Evolutionary conservation across 2,113 vertebrate species (phyloP), one percentile per base, ranked within the genome.

Genomic region (Zonotrichia leucophrys): DNA sequence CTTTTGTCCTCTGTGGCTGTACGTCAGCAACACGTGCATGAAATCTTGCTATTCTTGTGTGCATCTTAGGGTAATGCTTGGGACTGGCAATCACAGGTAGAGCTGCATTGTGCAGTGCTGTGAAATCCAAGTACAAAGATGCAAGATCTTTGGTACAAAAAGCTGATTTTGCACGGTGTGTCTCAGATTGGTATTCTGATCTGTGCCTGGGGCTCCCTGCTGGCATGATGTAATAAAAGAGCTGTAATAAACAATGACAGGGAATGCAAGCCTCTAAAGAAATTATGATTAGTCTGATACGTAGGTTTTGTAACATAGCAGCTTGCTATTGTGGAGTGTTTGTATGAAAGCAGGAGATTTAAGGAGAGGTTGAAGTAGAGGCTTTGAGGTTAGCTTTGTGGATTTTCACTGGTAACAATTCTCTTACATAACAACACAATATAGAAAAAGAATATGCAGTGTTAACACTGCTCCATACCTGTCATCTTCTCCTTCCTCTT

Each of bases 331-430:
- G 68, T 72, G 60, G 18, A 70, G 44, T 67, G 85, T 93, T 96
- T 96, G 76, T 87, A 66, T 94, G 41, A 77, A 95, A 96, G 90
- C 86, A 87, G 55, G 21, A 78, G 59, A 56, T 75, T 42, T 92
- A 86, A 70, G 44, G 52, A 75, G 68, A 83, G 79, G 60, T 75
- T 89, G 81, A 68, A 56, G 64, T 5, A 56, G 49, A 86, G 60
- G 72, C 31, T 1, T 3, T 63, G 80, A 91, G 76, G 76, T 90
- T 85, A 62, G 25, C 60, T 75, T 75, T 83, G 76, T 56, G 80
- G 31, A 58, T 87, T 33, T 89, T 93, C 64, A 60, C 66, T 58
- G 52, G 31, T 63, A 90, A 70, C 47, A 63, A 22, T 80, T 89
- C 60, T 79, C n/a, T 68, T 79, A 46, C 72, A 24, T 46, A 77